Conservation (phyloP, 2,113 vertebrate genomes). For the Melanostigma gelatinosum region DNA sequence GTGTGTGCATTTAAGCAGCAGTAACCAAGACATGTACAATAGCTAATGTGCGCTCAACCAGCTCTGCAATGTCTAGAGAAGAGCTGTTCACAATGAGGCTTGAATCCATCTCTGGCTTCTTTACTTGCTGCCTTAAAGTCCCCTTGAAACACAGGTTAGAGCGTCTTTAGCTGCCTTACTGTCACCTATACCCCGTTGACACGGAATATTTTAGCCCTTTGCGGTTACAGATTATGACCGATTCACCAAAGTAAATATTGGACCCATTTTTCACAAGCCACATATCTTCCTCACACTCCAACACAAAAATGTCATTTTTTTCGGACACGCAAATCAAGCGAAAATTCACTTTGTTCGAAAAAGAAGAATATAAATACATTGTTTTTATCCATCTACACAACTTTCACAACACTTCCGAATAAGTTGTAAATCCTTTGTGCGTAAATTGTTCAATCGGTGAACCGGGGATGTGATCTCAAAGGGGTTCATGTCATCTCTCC, state of each 20-base stretch:
- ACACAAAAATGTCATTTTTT: no score
- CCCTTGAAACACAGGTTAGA: neutral
- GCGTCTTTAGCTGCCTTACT: neutral
- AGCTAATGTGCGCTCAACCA: neutral
- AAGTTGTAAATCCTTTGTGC: neutral
- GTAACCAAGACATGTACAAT: constrained; percentile 3
- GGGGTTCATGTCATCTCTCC: neutral
- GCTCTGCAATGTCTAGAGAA: constrained; percentile 2
- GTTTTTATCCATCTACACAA: neutral
- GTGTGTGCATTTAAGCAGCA: constrained; percentile 11
- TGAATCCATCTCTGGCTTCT: neutral
- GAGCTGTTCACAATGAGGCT: constrained; percentile 3
- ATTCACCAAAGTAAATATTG: neutral
- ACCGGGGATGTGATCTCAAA: neutral
- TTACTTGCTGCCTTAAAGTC: constrained; percentile 30
- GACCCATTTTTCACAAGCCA: neutral
- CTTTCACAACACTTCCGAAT: neutral
- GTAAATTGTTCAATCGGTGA: neutral
- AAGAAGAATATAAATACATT: neutral
- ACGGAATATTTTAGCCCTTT: neutral
- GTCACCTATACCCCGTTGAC: neutral
- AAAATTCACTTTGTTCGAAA: neutral
- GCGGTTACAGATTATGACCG: neutral
- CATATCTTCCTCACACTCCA: no score
- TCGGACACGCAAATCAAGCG: no score